These are phyloP conservation scores for Andrena camellia DNA, from an alignment of 2,888 invertebrate species.

Conservation along the genomic window DNA sequence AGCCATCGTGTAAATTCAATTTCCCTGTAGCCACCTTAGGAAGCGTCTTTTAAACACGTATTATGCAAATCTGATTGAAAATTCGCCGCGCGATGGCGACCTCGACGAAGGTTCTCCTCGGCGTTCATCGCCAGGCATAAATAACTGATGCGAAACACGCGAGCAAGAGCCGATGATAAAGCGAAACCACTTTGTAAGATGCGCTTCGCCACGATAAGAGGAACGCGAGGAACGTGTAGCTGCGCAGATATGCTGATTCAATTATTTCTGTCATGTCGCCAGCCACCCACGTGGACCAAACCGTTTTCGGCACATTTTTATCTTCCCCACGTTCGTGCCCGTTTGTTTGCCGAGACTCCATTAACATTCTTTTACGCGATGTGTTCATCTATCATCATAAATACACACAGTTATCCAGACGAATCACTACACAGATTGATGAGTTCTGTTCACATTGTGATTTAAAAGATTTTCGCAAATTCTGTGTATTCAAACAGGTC, in stretches of 20 bases:
- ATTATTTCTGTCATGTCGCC: conserved; percentile 53
- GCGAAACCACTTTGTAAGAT: conserved; percentile 60
- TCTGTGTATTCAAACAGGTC: not conserved
- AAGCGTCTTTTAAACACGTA: conserved; percentile 24
- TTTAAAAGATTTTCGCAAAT: not conserved
- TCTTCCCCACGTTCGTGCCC: not conserved
- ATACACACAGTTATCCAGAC: not conserved
- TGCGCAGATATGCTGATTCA: conserved; percentile 54
- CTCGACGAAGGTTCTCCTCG: conserved; percentile 20
- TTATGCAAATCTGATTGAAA: conserved; percentile 52
- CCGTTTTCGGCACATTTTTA: conserved; percentile 21
- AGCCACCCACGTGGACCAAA: conserved; percentile 44
- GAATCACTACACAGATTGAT: not conserved
- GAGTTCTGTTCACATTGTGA: too few species aligned
- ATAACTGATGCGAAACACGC: conserved; percentile 62
- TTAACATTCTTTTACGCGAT: not conserved
- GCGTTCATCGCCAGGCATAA: conserved; percentile 37
- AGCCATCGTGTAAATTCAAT: conserved; percentile 22
- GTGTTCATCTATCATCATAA: not conserved
- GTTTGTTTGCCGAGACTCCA: not conserved
- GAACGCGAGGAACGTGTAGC: conserved; percentile 51
- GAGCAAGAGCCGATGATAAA: conserved; percentile 61
- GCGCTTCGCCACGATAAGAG: conserved; percentile 57
- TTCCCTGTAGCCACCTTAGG: not conserved
- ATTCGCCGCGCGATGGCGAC: conserved; percentile 38